A percentile compares a stretch with the other conserved stretches of the same genome.
These are phyloP conservation scores for Pararge aegeria DNA, from an alignment of 1,140 invertebrate species.

Conservation along the genomic window DNA sequence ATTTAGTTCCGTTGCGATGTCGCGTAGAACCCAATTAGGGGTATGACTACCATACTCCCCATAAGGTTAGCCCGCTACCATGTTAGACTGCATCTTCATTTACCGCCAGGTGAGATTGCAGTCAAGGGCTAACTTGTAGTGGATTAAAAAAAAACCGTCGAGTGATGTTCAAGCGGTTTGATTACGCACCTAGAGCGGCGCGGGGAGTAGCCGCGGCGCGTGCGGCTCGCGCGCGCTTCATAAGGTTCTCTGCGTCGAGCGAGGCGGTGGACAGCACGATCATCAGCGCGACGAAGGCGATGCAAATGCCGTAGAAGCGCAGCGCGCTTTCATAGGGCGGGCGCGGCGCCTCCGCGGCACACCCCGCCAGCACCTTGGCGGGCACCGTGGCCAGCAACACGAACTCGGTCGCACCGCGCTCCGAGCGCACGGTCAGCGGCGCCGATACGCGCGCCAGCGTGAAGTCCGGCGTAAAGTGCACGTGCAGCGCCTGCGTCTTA, in stretches of 20 bases:
- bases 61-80: no score
- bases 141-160: no score
- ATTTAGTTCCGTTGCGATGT: no score
- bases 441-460: conserved; percentile 90
- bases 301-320: conserved; percentile 35
- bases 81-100: no score
- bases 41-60: no score
- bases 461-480: conserved; percentile 96
- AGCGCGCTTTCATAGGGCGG: conserved; percentile 88
- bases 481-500: conserved; percentile 91
- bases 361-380: conserved; percentile 86
- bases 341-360: conserved; percentile 84
- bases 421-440: conserved; percentile 51
- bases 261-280: conserved; percentile 44
- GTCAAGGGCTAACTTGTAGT: no score
- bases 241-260: conserved; percentile 49
- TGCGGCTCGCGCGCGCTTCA: conserved; percentile 40
- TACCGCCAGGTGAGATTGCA: no score
- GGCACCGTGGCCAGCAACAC: conserved; percentile 91
- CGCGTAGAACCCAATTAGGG: no score
- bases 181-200: conserved; percentile 43
- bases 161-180: no score
- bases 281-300: conserved; percentile 43
- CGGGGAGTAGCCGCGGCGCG: conserved; percentile 28
- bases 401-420: conserved; percentile 77